Evolutionary conservation across 2,113 vertebrate genomes (phyloP).

Genomic region (Thunnus thynnus): DNA sequence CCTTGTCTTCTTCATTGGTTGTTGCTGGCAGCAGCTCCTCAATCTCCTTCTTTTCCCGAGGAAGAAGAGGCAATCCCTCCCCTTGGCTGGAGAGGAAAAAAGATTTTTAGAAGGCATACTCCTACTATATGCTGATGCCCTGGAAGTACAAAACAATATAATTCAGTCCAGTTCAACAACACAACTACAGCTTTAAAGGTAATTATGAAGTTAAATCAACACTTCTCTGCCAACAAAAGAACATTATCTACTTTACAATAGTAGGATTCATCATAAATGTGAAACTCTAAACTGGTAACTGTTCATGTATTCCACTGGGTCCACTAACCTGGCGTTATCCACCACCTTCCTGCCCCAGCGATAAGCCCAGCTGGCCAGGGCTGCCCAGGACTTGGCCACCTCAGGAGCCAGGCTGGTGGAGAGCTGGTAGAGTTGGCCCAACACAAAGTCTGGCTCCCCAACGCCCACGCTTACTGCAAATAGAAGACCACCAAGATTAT

Average conservation of each 20-base stretch:
- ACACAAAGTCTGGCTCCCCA: slow-evolving; percentile 95
- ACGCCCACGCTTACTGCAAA: slow-evolving; percentile 94
- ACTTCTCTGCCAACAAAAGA: neutral
- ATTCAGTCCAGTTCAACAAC: neutral
- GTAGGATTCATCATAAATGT: neutral
- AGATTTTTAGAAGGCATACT: neutral
- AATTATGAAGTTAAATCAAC: neutral
- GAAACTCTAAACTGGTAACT: neutral
- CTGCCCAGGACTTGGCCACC: slow-evolving; percentile 98
- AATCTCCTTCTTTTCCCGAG: slow-evolving; percentile 94
- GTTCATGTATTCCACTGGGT: neutral
- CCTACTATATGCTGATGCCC: neutral
- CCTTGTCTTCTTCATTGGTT: slow-evolving; percentile 92
- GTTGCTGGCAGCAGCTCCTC: slow-evolving; percentile 92
- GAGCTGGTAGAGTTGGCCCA: slow-evolving; percentile 96
- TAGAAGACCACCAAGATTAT: neutral
- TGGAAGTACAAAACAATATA: neutral
- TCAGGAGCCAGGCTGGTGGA: slow-evolving; percentile 96
- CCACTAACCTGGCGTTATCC: slow-evolving; percentile 95
- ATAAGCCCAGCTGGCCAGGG: slow-evolving; percentile 97
- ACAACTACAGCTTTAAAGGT: too few relatives aligned
- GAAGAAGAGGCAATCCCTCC: slow-evolving; percentile 95
- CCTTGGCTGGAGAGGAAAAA: slow-evolving; percentile 88
- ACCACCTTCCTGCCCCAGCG: slow-evolving; percentile 99
- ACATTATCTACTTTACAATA: neutral